Conservation (phyloP, 2,113 vertebrate species). For the Channa argus region DNA sequence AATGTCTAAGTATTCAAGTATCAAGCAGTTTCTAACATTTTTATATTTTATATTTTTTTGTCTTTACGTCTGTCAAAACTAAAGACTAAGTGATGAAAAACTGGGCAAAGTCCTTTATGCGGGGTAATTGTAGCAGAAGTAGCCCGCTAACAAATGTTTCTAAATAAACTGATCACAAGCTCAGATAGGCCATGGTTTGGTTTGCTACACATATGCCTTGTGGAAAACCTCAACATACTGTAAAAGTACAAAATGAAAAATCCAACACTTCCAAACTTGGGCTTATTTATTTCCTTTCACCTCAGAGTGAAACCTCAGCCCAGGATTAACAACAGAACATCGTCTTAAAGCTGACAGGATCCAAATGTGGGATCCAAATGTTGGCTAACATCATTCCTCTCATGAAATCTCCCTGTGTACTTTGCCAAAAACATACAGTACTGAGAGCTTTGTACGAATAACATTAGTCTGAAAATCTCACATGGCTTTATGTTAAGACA, state of each 20-base stretch:
- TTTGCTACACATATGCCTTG: neutral
- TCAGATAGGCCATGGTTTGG: neutral
- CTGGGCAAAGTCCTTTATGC: neutral
- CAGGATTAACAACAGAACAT: constrained; percentile 48
- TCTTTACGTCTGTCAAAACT: constrained; percentile 2
- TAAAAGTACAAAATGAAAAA: too few species aligned
- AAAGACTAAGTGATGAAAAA: neutral
- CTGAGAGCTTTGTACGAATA: constrained; percentile 33
- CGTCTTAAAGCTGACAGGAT: constrained; percentile 31
- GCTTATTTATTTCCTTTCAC: constrained; percentile 6
- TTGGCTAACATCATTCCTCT: constrained; percentile 28
- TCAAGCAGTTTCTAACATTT: neutral
- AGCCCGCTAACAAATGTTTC: neutral
- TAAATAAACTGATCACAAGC: neutral
- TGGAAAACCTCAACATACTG: neutral
- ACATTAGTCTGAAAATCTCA: neutral
- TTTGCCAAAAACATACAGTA: constrained; percentile 8
- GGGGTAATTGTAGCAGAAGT: neutral
- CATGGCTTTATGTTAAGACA: neutral
- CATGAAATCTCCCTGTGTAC: constrained; percentile 22
- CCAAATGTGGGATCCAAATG: constrained; percentile 13
- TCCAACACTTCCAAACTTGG: neutral
- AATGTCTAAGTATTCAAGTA: neutral
- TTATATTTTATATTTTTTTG: too few species aligned
- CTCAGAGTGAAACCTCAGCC: constrained; percentile 25